A percentile compares a stretch with the other conserved stretches of the same genome.
phyloP scores from a whole-genome alignment of 2,113 vertebrate genomes.

The Maylandia zebra region DNA sequence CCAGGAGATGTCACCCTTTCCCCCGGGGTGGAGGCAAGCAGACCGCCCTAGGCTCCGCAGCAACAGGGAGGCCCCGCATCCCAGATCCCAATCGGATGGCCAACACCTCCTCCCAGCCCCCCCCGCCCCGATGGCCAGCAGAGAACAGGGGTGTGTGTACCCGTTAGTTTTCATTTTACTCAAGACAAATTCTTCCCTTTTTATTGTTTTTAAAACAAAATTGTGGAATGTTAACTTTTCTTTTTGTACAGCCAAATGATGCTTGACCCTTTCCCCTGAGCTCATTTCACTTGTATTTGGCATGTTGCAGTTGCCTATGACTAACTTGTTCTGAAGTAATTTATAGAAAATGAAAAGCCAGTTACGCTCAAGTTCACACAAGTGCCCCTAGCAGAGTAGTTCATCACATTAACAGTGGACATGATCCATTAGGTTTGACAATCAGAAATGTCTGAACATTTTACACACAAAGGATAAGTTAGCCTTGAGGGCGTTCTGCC shows the following conservation, averaged over 20 bases:
- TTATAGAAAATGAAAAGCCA: background rate
- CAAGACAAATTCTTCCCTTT: background rate
- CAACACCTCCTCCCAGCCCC: too few relatives aligned
- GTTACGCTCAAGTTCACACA: background rate
- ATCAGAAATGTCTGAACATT: background rate
- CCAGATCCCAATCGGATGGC: too few relatives aligned
- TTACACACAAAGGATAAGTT: background rate
- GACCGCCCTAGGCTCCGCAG: too few relatives aligned
- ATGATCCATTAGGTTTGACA: background rate
- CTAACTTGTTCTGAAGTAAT: background rate
- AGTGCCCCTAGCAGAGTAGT: background rate
- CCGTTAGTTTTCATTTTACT: background rate
- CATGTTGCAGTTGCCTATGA: background rate
- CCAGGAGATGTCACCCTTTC: too few relatives aligned
- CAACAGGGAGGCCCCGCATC: too few relatives aligned
- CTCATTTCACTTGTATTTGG: background rate
- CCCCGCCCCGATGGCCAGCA: accelerated
- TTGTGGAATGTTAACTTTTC: background rate
- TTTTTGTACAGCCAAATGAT: background rate
- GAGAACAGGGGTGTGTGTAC: background rate
- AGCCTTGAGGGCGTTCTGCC: background rate
- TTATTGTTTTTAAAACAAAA: background rate
- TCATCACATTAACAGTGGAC: background rate
- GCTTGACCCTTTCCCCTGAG: background rate
- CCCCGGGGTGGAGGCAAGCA: too few relatives aligned